These are phyloP conservation scores for Tupaia tana DNA, from an alignment of 2,113 vertebrate genomes.

Conservation along the genomic window DNA sequence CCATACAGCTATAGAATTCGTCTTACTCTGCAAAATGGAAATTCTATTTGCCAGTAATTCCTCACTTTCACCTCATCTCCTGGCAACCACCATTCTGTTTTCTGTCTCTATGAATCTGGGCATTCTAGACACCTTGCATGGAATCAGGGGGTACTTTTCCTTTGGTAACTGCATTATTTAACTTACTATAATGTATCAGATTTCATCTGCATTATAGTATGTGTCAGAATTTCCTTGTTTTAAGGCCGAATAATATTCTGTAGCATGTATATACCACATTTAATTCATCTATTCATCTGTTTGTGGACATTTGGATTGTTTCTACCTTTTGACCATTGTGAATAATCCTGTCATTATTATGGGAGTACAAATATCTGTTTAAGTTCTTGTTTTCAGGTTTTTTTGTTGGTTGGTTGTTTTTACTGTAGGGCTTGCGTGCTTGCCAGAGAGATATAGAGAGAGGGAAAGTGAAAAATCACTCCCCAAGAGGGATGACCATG, in stretches of 20 bases:
- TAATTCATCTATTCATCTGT: neutral
- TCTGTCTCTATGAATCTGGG: neutral
- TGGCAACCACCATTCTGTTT: neutral
- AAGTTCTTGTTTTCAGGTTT: neutral
- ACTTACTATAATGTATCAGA: neutral
- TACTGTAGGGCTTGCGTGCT: too few relatives aligned
- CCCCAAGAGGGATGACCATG: too few relatives aligned
- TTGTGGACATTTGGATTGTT: neutral
- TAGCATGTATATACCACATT: too few relatives aligned
- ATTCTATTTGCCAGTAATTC: neutral
- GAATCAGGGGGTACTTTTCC: neutral
- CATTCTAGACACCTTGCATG: neutral
- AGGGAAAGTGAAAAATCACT: too few relatives aligned
- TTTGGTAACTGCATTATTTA: neutral
- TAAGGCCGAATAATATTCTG: neutral
- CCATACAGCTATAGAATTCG: neutral
- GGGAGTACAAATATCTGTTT: too few relatives aligned
- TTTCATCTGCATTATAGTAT: neutral
- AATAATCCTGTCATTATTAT: neutral
- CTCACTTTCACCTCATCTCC: neutral
- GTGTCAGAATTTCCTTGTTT: neutral
- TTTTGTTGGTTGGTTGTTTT: neutral
- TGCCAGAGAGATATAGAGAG: too few relatives aligned
- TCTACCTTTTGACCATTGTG: neutral
- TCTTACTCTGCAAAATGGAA: neutral